Base-by-base conservation (phyloP, 2,888 invertebrate species). In the Caenorhabditis sp. region DNA sequence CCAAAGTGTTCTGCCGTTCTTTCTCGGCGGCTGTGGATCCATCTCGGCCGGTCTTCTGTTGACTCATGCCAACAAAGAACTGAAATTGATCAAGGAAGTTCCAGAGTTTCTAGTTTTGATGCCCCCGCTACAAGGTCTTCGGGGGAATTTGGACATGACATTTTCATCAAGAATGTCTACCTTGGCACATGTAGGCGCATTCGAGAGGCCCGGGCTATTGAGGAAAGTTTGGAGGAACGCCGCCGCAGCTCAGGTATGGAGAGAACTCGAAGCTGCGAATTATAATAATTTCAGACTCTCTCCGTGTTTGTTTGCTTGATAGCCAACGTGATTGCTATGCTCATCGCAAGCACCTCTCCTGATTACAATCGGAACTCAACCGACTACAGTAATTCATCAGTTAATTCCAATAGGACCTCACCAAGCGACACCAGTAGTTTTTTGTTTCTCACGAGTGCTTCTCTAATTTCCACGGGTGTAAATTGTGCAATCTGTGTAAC, bases 111-210 rank as follows among this genome's bases (percentile, higher is more conserved):
- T 88, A 5, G 80, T 95, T 76, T 92, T 96, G 85, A 95, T 96
- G 62, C 95, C 96, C 13, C 94, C 96, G 1, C 92, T 95, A 58
- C 93, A 96, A 76, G 96, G 96, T 32, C 93, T 95, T n/a, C 94
- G 96, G 94, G 97, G 97, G 80, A 97, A 97, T 93, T 93, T 97
- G 90, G 97, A 97, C 93, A 97, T 97, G 96, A 97, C 97, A 82
- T 93, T 97, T 71, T 97, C 97, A 0, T 97, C 97, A 0, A 94
- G 97, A 58, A 94, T 98, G 28, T 97, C 97, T 15, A 98, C 97
- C 0, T 13, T 70, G 51, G 76, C 81, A 9, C 81, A 81, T 40
- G 18, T 61, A 9, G 81, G 81, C 24, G 70, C 56, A 5, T 81
- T 76, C 28, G 76, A 65, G 2, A 60, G 56, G n/a, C 47, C 58